Evolutionary conservation across 2,113 vertebrate genomes (phyloP).

Genomic region (Trichechus manatus): DNA sequence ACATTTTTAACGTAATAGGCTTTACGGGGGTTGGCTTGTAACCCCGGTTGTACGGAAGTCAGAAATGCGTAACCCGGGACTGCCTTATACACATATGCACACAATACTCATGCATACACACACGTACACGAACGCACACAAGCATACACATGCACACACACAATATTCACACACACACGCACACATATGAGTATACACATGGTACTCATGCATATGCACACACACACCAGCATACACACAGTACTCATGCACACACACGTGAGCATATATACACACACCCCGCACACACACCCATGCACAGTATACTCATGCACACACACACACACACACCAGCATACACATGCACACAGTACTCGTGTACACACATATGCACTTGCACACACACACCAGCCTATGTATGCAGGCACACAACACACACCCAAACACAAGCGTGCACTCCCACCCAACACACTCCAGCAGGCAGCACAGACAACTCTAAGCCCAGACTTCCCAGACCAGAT

Average conservation of each 20-base stretch:
- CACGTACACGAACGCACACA: too few relatives aligned
- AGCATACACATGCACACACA: too few relatives aligned
- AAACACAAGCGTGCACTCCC: background rate
- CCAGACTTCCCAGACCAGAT: constrained; percentile 87
- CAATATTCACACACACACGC: background rate
- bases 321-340: background rate
- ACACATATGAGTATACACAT: too few relatives aligned
- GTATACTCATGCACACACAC: background rate
- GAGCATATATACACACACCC: background rate
- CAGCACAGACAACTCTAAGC: constrained; percentile 85
- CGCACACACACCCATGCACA: background rate
- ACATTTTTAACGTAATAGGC: too few relatives aligned
- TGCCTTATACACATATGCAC: too few relatives aligned
- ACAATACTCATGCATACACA: too few relatives aligned
- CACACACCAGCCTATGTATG: background rate
- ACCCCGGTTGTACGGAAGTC: too few relatives aligned
- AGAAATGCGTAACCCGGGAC: too few relatives aligned
- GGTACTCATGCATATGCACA: too few relatives aligned
- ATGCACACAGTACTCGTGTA: background rate
- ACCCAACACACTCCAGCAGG: constrained; percentile 66
- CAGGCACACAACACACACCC: background rate
- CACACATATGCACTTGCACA: too few relatives aligned
- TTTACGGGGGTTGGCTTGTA: too few relatives aligned
- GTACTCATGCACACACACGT: background rate
- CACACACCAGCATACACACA: background rate